These are phyloP conservation scores for Heliconius aoede DNA, from an alignment of 2,888 invertebrate species.

Conservation along the genomic window DNA sequence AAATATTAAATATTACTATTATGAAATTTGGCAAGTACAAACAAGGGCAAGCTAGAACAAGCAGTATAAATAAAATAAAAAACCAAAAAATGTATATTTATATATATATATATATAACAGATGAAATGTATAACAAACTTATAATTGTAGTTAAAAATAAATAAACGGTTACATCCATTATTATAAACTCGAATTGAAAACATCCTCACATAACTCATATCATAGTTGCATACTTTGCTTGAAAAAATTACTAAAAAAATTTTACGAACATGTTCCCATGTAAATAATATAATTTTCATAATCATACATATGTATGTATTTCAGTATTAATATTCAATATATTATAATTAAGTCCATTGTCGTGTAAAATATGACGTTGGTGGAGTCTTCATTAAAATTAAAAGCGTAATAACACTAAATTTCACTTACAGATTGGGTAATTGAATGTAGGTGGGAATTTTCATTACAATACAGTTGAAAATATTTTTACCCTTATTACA, in stretches of 20 bases:
- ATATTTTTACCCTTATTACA: not conserved
- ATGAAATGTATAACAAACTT: too few species aligned
- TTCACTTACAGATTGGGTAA: conserved; percentile 16
- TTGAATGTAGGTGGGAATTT: conserved; percentile 6
- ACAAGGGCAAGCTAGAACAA: too few species aligned
- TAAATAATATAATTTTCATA: conserved; percentile 5
- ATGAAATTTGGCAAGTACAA: too few species aligned
- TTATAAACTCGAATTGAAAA: too few species aligned
- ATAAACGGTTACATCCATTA: too few species aligned
- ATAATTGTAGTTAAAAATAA: too few species aligned
- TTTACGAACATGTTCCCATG: not conserved
- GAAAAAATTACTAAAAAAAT: not conserved
- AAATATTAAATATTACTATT: too few species aligned
- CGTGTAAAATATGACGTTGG: conserved; percentile 20
- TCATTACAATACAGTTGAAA: not conserved
- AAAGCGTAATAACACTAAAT: conserved; percentile 29
- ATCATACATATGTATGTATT: conserved; percentile 8
- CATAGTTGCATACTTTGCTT: not conserved
- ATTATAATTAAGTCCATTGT: conserved; percentile 30
- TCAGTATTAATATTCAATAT: conserved; percentile 30
- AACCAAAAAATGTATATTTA: too few species aligned
- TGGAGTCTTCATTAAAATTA: conserved; percentile 22
- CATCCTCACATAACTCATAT: not conserved
- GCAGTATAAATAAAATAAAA: too few species aligned
- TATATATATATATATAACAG: too few species aligned